Percentiles rank a stretch among this genome's conserved stretches.
phyloP scores from a whole-genome alignment of 2,888 invertebrate species.

The Balanococcus diminutus region DNA sequence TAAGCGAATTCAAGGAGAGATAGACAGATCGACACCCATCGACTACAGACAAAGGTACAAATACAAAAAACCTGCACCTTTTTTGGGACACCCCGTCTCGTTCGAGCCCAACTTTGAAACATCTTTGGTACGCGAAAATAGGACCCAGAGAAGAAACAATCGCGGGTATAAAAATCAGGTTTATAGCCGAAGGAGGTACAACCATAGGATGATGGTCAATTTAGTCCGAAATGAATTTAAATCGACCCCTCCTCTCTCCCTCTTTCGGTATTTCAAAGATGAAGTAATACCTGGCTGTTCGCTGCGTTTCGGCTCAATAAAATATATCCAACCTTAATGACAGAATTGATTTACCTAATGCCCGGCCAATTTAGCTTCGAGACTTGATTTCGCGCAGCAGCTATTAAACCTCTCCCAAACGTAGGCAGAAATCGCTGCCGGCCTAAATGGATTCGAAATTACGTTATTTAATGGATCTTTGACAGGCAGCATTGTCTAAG shows the following conservation, averaged over 20 bases:
- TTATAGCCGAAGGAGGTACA: constrained; percentile 19
- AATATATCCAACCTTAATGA: constrained; percentile 25
- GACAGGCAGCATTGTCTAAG: constrained; percentile 7
- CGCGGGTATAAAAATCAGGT: background rate
- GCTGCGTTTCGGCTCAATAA: background rate
- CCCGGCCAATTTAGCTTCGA: constrained; percentile 4
- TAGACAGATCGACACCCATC: background rate
- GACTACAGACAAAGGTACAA: too few relatives aligned
- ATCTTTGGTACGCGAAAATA: background rate
- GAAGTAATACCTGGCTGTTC: background rate
- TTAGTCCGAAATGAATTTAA: constrained; percentile 17
- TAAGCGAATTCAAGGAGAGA: background rate
- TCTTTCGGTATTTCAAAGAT: background rate
- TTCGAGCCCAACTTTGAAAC: background rate
- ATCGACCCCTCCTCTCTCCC: background rate
- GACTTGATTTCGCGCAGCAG: constrained; percentile 4
- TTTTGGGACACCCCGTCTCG: background rate
- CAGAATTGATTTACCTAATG: constrained; percentile 15
- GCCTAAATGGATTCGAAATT: background rate
- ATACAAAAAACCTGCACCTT: background rate
- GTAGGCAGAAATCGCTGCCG: background rate
- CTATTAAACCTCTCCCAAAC: background rate
- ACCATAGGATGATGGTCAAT: background rate
- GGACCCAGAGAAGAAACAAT: background rate
- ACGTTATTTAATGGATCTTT: constrained; percentile 23